Evolutionary conservation across 2,113 vertebrate genomes (phyloP).

Genomic region (Neodon shergylaensis): DNA sequence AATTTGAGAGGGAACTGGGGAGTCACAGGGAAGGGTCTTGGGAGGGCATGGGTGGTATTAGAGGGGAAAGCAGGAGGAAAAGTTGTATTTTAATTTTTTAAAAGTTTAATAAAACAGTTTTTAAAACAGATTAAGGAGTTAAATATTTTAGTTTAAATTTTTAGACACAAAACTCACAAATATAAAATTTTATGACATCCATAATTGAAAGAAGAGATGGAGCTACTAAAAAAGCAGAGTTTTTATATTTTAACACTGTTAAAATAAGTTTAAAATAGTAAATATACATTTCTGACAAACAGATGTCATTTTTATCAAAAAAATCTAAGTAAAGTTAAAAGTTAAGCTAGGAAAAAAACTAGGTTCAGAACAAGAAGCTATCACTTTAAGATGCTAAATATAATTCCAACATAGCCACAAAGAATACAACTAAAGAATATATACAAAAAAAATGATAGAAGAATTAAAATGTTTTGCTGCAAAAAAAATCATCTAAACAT

Average conservation of each 20-base stretch:
- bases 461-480: not conserved
- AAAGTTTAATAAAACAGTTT: not conserved
- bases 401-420: not conserved
- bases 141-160: not conserved
- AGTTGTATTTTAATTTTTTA: not conserved
- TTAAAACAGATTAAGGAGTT: not conserved
- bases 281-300: not conserved
- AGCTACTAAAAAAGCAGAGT: not conserved
- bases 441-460: not conserved
- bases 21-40: not conserved
- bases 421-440: not conserved
- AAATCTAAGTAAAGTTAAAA: not conserved
- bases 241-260: not conserved
- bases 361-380: not conserved
- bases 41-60: not conserved
- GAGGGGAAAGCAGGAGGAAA: not conserved
- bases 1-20: not conserved
- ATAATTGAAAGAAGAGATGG: not conserved
- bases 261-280: not conserved
- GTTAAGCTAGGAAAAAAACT: not conserved
- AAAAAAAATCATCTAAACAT: not conserved
- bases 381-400: not conserved
- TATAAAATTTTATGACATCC: not conserved
- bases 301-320: not conserved
- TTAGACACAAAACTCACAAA: not conserved